These are phyloP conservation scores for Sterna hirundo DNA, from an alignment of 2,113 vertebrate genomes.

Conservation along the genomic window DNA sequence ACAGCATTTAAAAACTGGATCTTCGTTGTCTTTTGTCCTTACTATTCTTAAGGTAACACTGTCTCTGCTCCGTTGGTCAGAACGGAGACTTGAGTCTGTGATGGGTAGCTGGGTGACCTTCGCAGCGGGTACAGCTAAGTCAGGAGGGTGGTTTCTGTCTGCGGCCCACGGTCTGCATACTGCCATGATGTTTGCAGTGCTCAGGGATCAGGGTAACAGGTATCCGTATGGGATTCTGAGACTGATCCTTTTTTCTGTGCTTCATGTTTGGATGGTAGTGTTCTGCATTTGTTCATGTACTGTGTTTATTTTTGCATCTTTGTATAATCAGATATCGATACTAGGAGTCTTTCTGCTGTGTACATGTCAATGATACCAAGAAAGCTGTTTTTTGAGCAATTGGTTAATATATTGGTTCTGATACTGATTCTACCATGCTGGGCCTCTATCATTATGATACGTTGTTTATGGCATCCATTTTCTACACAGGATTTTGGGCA, in stretches of 20 bases:
- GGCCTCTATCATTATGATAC: neutral
- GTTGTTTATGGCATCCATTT: neutral
- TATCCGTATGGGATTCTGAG: neutral
- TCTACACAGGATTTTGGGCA: neutral
- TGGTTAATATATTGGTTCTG: neutral
- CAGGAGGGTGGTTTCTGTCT: neutral
- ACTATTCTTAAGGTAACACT: neutral
- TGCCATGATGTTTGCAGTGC: neutral
- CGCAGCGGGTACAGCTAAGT: neutral
- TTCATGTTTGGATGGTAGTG: neutral
- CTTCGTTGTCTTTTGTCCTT: rapidly evolving
- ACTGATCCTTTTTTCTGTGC: neutral
- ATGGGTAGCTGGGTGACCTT: neutral
- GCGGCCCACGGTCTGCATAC: rapidly evolving
- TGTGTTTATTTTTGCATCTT: neutral
- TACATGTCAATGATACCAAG: neutral
- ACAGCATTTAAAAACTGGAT: neutral
- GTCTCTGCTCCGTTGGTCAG: neutral
- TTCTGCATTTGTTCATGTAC: neutral
- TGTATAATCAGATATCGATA: neutral
- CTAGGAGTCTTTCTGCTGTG: neutral
- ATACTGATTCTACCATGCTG: neutral
- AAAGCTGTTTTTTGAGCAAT: neutral
- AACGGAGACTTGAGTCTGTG: neutral
- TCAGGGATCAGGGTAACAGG: neutral